Evolutionary conservation across 2,113 vertebrate species (phyloP), one percentile per base, ranked within the genome.

Genomic region (Callopanchax toddi): DNA sequence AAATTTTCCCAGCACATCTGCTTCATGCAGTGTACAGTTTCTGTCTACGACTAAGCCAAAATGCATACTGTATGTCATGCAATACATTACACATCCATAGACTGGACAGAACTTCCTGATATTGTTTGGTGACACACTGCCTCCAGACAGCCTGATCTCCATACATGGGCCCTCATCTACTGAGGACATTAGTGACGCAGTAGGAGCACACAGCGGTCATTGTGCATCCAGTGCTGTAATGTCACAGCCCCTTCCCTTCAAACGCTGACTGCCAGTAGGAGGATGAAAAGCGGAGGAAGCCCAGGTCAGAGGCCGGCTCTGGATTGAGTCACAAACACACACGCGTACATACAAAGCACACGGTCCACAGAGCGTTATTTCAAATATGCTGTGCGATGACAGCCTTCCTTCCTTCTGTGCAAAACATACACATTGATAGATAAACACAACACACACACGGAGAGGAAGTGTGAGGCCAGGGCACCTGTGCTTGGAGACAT

Each of bases 171-270:
- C 77, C 58, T 86, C 89, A 87, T 87, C 70, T 74, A 81, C 76
- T 55, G 69, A 74, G 81, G 60, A 71, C 86, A 71, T 87, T 77
- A 71, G 77, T 90, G 85, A 90, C 84, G 85, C 66, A 76, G 79
- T 50, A 55, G n/a, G 9, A 54, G 43, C 60, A 92, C 89, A 93
- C 82, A 85, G 81, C 17, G 1, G 49, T 78, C 75, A 91, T 93
- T 93, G 91, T 93, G 71, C 64, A 32, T 52, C 73, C 34, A 21
- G 44, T 20, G 18, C 83, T 86, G 79, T 87, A 86, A 91, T 85
- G 89, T 89, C 88, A 86, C 76, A 48, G 61, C 36, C 43, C 69
- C 71, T 78, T 74, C 68, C 78, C 87, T 90, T 92, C 86, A 92
- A 92, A 91, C 79, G 45, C 70, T 63, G 71, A 72, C 68, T 82